A percentile compares a stretch with the other conserved stretches of the same genome.
Conservation (phyloP, 2,888 invertebrate species). For the Drosophila nigricruria region DNA sequence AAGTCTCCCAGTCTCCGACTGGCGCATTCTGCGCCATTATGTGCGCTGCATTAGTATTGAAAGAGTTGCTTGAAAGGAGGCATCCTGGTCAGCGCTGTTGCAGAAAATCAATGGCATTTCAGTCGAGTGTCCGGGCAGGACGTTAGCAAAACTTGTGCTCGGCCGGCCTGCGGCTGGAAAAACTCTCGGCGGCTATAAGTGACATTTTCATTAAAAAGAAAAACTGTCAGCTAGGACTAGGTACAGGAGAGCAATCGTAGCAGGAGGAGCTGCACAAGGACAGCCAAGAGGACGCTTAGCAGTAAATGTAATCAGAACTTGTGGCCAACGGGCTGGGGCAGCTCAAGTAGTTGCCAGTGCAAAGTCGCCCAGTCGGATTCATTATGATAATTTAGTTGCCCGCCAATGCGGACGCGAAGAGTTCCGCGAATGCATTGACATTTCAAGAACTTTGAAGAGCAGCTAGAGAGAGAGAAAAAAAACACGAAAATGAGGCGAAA, state of each 20-base stretch:
- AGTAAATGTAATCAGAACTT: constrained; percentile 39
- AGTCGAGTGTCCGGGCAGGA: constrained; percentile 44
- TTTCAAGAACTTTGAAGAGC: constrained; percentile 75
- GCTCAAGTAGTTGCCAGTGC: constrained; percentile 74
- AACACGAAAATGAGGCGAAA: constrained; percentile 11
- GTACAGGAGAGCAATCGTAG: constrained; percentile 6
- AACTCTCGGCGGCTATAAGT: constrained; percentile 62
- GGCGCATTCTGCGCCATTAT: constrained; percentile 22
- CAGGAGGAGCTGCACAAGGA: constrained; percentile 13
- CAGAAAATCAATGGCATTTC: constrained; percentile 71
- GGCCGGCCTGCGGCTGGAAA: constrained; percentile 50
- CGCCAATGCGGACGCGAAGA: constrained; percentile 18
- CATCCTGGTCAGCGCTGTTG: constrained; percentile 65
- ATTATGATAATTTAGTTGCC: constrained; percentile 79
- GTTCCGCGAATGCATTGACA: constrained; percentile 66
- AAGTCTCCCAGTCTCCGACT: constrained; percentile 7
- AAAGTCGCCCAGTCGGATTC: constrained; percentile 73
- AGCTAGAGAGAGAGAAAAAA: not conserved
- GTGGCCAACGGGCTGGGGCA: constrained; percentile 32
- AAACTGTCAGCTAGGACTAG: constrained; percentile 44
- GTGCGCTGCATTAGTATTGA: constrained; percentile 49
- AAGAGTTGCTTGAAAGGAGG: constrained; percentile 27
- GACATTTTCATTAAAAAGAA: constrained; percentile 77
- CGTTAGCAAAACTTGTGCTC: constrained; percentile 49
- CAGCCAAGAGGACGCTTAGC: constrained; percentile 38